Evolutionary conservation across 2,113 vertebrate genomes (phyloP).

Genomic region (Panthera uncia): DNA sequence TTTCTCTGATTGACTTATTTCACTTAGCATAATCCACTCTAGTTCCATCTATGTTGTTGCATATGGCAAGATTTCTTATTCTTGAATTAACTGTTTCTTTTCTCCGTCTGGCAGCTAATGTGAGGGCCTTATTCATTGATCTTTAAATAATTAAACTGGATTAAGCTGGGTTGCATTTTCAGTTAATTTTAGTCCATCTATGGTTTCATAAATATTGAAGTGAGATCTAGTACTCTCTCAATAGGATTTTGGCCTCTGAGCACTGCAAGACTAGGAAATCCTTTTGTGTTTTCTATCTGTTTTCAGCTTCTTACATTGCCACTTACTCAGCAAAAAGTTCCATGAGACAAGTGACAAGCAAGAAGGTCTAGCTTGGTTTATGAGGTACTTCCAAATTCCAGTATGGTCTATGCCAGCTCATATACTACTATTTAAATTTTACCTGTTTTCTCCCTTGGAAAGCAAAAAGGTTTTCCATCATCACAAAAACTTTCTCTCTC

Average conservation of each 20-base stretch:
- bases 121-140: not conserved
- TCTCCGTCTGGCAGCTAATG: not conserved
- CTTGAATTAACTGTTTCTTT: not conserved
- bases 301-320: not conserved
- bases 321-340: not conserved
- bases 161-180: not conserved
- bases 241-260: not conserved
- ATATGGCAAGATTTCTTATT: not conserved
- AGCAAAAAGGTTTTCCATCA: not conserved
- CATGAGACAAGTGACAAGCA: not conserved
- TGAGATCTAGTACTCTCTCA: not conserved
- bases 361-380: not conserved
- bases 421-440: not conserved
- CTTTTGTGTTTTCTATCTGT: not conserved
- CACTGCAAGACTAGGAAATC: not conserved
- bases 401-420: not conserved
- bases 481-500: not conserved
- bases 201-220: not conserved
- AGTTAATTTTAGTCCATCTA: not conserved
- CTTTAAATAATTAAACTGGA: not conserved
- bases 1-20: too few species aligned
- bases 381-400: not conserved
- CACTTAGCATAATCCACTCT: too few species aligned
- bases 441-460: not conserved
- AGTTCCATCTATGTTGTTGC: too few species aligned